Evolutionary conservation across 2,797 vertebrate species (phyloP).

Genomic region (Pseudochromis fuscus): DNA sequence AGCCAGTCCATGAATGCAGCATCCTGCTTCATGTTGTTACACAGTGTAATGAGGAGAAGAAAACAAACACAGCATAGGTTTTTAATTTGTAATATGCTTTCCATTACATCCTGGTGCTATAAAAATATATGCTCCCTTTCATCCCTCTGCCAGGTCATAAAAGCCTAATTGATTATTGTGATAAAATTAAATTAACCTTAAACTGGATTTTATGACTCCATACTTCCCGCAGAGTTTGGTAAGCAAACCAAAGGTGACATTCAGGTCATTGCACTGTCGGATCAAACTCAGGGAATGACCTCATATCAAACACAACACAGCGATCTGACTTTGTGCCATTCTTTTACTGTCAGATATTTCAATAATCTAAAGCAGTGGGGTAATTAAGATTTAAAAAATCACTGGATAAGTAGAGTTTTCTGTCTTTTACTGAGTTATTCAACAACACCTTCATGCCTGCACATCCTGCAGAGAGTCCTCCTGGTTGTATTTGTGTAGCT

Average conservation of each 20-base stretch:
- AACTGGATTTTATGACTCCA: conserved; percentile 53
- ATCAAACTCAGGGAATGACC: conserved; percentile 27
- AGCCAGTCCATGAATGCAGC: not conserved
- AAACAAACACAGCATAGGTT: conserved; percentile 58
- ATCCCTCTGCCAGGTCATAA: conserved; percentile 57
- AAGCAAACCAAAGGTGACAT: conserved; percentile 41
- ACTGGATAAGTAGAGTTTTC: conserved; percentile 23
- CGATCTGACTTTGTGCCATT: conserved; percentile 18
- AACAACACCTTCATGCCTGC: conserved; percentile 39
- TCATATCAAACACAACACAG: conserved; percentile 43
- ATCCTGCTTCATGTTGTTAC: conserved; percentile 36
- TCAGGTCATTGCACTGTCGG: conserved; percentile 2
- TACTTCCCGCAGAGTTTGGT: conserved; percentile 58
- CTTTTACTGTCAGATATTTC: conserved; percentile 46
- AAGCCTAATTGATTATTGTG: conserved; percentile 59
- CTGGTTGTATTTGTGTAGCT: conserved; percentile 43
- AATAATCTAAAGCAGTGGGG: conserved; percentile 27
- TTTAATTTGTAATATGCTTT: conserved; percentile 49
- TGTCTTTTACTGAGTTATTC: conserved; percentile 8
- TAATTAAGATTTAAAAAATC: conserved; percentile 25
- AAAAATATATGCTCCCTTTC: conserved; percentile 34
- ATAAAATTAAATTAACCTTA: conserved; percentile 53
- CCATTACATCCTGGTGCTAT: conserved; percentile 50
- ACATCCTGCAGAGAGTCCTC: conserved; percentile 28
- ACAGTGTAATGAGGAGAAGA: conserved; percentile 34